These are phyloP conservation scores for Odobenus rosmarus DNA, from an alignment of 2,113 vertebrate species.

Conservation along the genomic window DNA sequence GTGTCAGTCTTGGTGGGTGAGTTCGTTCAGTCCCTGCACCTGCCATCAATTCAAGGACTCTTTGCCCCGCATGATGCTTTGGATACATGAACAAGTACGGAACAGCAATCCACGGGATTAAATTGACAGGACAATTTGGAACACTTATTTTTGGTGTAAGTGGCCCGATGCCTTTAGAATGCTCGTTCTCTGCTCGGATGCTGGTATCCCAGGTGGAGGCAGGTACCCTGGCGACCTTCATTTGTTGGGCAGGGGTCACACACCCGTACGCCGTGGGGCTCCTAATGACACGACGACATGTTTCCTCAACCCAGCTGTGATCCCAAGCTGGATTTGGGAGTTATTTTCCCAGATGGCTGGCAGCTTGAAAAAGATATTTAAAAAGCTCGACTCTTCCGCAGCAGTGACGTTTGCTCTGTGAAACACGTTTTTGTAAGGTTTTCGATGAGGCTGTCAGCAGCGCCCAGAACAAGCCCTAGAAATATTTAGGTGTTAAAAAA, in stretches of 20 bases:
- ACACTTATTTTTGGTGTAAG: not conserved
- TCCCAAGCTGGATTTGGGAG: conserved; percentile 66
- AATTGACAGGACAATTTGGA: not conserved
- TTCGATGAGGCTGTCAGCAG: conserved; percentile 80
- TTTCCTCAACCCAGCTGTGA: conserved; percentile 70
- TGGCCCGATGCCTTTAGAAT: not conserved
- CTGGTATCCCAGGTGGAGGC: not conserved
- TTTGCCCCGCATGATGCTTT: not conserved
- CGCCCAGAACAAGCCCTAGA: conserved; percentile 71
- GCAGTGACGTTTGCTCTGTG: conserved; percentile 56
- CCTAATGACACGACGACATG: not conserved
- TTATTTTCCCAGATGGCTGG: conserved; percentile 86
- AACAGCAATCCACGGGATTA: not conserved
- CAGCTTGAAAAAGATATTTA: conserved; percentile 84
- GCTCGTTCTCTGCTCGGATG: not conserved
- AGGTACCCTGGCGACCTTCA: accelerated
- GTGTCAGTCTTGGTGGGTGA: not conserved
- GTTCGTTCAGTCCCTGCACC: not conserved
- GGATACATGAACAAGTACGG: not conserved
- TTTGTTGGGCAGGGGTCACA: not conserved
- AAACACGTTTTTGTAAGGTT: conserved; percentile 77
- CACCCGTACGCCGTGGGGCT: not conserved
- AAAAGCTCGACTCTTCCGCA: conserved; percentile 75
- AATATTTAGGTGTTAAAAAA: conserved; percentile 86
- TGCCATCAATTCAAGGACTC: not conserved